Percentiles rank a stretch among this genome's conserved stretches.
Evolutionary conservation across 2,888 invertebrate species (phyloP).

Genomic region (Prosapia bicincta): DNA sequence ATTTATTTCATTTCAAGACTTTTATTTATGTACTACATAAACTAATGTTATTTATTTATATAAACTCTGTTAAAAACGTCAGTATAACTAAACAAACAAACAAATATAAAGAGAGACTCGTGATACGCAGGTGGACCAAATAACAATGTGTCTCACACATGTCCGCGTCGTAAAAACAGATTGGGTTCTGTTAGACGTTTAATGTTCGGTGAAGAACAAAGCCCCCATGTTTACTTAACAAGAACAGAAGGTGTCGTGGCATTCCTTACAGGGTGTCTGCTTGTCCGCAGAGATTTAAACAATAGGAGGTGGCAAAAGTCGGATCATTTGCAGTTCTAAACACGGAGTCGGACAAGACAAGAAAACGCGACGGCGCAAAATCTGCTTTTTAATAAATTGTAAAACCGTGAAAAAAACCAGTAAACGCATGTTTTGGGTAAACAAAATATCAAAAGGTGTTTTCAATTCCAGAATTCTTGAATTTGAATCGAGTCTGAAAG

Average conservation of each 20-base stretch:
- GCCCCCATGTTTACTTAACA: neutral
- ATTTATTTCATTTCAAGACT: too few species aligned
- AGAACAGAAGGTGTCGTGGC: neutral
- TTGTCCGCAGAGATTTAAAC: neutral
- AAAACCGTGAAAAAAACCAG: neutral
- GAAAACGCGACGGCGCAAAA: neutral
- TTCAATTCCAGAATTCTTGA: neutral
- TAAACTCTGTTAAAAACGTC: too few species aligned
- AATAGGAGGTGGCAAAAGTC: neutral
- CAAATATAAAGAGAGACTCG: too few species aligned
- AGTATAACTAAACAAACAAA: too few species aligned
- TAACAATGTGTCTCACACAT: neutral
- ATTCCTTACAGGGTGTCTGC: neutral
- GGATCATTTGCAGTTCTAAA: neutral
- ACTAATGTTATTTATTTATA: too few species aligned
- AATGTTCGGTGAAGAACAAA: neutral
- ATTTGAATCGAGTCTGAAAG: neutral
- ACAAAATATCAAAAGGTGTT: neutral
- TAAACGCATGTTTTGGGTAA: neutral
- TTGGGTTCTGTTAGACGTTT: neutral
- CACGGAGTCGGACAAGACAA: neutral
- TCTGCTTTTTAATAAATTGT: neutral
- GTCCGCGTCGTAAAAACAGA: neutral
- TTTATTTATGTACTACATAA: too few species aligned
- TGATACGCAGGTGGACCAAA: neutral